These are phyloP conservation scores for Hydropotes inermis DNA, from an alignment of 2,113 vertebrate species.

Conservation along the genomic window DNA sequence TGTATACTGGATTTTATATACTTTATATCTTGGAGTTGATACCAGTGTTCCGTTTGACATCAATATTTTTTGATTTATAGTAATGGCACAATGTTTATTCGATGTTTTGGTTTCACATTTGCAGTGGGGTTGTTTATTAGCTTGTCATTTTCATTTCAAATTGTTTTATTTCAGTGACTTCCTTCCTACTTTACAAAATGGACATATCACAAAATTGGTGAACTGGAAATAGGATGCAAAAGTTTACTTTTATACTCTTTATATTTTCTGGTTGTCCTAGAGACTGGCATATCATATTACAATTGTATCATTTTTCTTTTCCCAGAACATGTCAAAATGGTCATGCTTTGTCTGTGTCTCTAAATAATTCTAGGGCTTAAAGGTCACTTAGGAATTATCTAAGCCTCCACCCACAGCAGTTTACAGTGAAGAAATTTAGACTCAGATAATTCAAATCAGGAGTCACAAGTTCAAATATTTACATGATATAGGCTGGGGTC, in stretches of 20 bases:
- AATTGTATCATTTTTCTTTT: background rate
- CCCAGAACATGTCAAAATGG: background rate
- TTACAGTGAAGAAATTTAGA: background rate
- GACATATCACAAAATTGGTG: constrained; percentile 1
- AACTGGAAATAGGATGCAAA: background rate
- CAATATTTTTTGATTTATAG: background rate
- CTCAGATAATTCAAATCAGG: background rate
- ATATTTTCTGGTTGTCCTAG: background rate
- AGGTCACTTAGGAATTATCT: background rate
- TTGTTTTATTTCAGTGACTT: background rate
- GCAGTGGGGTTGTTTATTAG: background rate
- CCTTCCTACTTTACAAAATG: background rate
- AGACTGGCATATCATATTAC: background rate
- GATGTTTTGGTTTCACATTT: background rate
- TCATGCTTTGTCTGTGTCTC: background rate
- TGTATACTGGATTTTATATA: background rate
- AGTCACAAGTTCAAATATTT: constrained; percentile 18
- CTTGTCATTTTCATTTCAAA: constrained; percentile 39
- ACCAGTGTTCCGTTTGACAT: background rate
- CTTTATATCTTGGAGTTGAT: background rate
- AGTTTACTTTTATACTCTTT: constrained; percentile 28
- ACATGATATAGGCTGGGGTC: background rate
- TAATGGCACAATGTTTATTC: background rate
- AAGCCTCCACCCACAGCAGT: background rate
- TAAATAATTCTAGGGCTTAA: background rate